Percentiles rank a stretch among this genome's conserved stretches.
Conservation (phyloP, 2,113 vertebrate species). For the Caranx melampygus region DNA sequence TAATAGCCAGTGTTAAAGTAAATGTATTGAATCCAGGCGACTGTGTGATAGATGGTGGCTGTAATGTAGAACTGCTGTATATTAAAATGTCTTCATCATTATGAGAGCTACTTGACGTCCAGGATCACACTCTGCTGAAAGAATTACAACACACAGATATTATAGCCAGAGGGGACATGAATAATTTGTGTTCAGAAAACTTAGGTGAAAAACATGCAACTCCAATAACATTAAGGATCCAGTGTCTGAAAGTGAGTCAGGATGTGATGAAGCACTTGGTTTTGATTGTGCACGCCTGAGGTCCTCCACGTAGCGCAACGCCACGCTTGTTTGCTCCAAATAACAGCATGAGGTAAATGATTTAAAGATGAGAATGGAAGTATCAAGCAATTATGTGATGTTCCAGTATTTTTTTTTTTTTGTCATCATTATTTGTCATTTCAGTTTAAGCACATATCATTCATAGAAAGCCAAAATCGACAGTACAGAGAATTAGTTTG, state of each 20-base stretch:
- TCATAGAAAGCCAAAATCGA: too few relatives aligned
- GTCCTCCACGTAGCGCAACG: neutral
- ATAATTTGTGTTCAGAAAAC: constrained; percentile 8
- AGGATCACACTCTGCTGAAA: neutral
- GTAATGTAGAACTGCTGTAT: constrained; percentile 12
- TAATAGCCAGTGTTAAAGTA: neutral
- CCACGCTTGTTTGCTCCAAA: too few relatives aligned
- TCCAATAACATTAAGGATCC: constrained; percentile 8
- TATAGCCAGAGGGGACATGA: neutral
- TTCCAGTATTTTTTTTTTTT: too few relatives aligned
- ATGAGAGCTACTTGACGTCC: constrained; percentile 3
- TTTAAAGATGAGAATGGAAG: neutral
- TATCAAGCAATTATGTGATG: too few relatives aligned
- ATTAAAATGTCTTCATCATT: constrained; percentile 28
- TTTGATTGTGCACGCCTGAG: constrained; percentile 8
- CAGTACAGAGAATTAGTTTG: too few relatives aligned
- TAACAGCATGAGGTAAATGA: neutral
- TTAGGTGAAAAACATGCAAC: constrained; percentile 4
- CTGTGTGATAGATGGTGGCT: constrained; percentile 8
- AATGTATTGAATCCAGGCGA: neutral
- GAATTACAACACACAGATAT: constrained; percentile 1
- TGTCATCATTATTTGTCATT: too few relatives aligned
- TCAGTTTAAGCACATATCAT: too few relatives aligned
- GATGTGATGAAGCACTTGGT: neutral
- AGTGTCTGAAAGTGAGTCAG: neutral